These are phyloP conservation scores for Acrocera orbiculus DNA, from an alignment of 2,888 invertebrate species.

Conservation along the genomic window DNA sequence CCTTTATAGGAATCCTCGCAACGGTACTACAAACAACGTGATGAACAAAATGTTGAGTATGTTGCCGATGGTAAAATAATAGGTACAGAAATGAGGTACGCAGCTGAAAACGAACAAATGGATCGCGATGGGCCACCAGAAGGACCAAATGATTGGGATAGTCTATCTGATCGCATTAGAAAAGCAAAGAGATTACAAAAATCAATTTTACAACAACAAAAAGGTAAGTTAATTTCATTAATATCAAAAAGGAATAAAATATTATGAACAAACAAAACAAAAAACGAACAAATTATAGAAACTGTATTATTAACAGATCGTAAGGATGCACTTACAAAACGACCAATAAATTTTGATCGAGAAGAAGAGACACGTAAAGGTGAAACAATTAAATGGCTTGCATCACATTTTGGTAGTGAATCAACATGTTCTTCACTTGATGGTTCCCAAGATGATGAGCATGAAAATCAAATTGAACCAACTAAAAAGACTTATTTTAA, in stretches of 20 bases:
- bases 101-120: constrained; percentile 68
- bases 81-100: constrained; percentile 63
- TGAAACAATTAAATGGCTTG: constrained; percentile 81
- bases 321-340: constrained; percentile 64
- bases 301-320: constrained; percentile 39
- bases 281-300: constrained; percentile 23
- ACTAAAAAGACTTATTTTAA: constrained; percentile 59
- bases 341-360: constrained; percentile 67
- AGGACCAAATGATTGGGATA: constrained; percentile 56
- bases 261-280: neutral
- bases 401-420: constrained; percentile 78
- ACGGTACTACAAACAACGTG: constrained; percentile 50
- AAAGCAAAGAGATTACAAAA: constrained; percentile 39
- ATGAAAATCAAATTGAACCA: constrained; percentile 41
- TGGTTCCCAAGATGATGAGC: constrained; percentile 30
- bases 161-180: constrained; percentile 56
- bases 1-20: constrained; percentile 36
- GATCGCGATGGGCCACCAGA: constrained; percentile 47
- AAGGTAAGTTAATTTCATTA: constrained; percentile 2
- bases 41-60: constrained; percentile 70
- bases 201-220: constrained; percentile 28
- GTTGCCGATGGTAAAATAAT: constrained; percentile 65
- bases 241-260: neutral
- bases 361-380: constrained; percentile 79
- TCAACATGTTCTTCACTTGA: constrained; percentile 51